Evolutionary conservation across 2,888 invertebrate species (phyloP), one percentile per base, ranked within the genome.

Genomic region (Lasioglossum pauxillum): DNA sequence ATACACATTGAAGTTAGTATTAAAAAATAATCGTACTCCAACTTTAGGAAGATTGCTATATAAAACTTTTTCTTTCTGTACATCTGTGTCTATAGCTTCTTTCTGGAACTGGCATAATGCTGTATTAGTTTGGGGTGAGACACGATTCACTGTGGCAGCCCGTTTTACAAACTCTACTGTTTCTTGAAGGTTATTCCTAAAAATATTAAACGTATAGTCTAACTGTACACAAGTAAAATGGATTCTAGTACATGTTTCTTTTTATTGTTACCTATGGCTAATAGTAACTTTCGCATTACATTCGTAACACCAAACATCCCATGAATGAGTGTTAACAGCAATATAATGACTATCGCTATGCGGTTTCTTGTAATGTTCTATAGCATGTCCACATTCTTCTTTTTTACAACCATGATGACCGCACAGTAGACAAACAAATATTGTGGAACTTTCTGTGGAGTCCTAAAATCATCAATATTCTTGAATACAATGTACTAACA

Each of bases 391-490:
- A 92, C 97, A 96, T 77, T 96, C 96, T 8, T 96, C 95, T 76
- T 97, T 96, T 3, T 97, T 98, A 94, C 98, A 98, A 38, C 97
- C 96, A 93, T 97, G 97, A 71, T 97, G 95, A 4, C 98, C 98
- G 95, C 98, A 98, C 88, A 97, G 97, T 85, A 98, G 95, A 93
- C 98, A 98, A 95, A 98, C 96, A 98, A 98, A 98, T 85, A 97
- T 94, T 0, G 95, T 53, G 5, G 82, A 78, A 19, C 80, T 86
- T 7, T 76, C 72, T 35, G 80, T 67, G 41, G 78, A 75, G 19
- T 76, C 88, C 93, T 94, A 75, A 53, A 85, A 23, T 77, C 49
- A 53, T 31, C 31, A 5, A 60, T 49, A 78, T 71, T 38, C 7
- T n/a, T 12, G 27, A 60, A 3, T 23, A n/a, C 8, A 23, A 19